A percentile compares a stretch with the other conserved stretches of the same genome.
Conservation (phyloP, 2,888 invertebrate species). For the Tuberolachnus salignus region DNA sequence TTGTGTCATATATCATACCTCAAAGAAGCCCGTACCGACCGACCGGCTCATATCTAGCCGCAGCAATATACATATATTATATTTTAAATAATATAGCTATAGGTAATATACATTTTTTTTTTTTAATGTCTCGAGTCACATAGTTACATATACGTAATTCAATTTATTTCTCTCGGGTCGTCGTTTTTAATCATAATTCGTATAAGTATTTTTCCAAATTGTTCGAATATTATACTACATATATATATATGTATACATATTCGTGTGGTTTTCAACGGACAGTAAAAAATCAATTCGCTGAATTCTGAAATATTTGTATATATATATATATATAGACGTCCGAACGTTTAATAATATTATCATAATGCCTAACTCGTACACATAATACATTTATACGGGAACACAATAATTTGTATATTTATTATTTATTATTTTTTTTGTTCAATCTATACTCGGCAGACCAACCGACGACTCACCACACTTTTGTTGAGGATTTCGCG, state of each 20-base stretch:
- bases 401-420: too few relatives aligned
- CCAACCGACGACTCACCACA: too few relatives aligned
- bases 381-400: not conserved
- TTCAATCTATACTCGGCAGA: too few relatives aligned
- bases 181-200: not conserved
- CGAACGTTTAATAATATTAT: too few relatives aligned
- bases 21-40: slow-evolving; percentile 48
- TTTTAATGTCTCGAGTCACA: not conserved
- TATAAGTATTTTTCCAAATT: too few relatives aligned
- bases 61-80: not conserved
- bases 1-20: slow-evolving; percentile 53
- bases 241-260: too few relatives aligned
- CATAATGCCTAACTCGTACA: not conserved
- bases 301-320: not conserved
- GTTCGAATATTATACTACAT: too few relatives aligned
- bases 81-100: not conserved
- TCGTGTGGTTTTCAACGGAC: too few relatives aligned
- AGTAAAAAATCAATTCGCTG: not conserved
- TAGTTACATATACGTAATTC: not conserved
- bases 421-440: too few relatives aligned
- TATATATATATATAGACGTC: not conserved
- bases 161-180: slow-evolving; percentile 2
- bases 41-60: not conserved
- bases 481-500: too few relatives aligned
- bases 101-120: not conserved